Conservation (phyloP, 2,113 vertebrate genomes). For the Sceloporus undulatus region DNA sequence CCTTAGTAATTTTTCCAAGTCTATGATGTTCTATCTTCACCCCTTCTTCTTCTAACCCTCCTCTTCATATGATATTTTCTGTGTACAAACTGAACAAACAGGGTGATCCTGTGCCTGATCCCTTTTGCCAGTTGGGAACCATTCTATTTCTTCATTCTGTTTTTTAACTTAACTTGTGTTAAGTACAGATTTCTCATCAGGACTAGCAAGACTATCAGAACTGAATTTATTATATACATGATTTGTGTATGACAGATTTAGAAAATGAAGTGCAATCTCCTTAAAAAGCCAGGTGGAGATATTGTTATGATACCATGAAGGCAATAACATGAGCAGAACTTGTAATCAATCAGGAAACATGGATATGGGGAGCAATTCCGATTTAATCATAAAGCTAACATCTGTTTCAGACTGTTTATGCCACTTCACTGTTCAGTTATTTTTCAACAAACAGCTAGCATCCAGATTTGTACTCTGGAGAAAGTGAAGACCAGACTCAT, state of each 20-base stretch:
- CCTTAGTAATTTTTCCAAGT: too few species aligned
- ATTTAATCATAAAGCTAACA: background rate
- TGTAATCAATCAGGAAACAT: conserved; percentile 15
- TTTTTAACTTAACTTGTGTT: too few species aligned
- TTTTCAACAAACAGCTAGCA: background rate
- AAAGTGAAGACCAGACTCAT: background rate
- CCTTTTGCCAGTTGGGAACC: too few species aligned
- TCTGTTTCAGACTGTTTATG: background rate
- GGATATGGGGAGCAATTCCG: background rate
- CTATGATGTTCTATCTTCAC: too few species aligned
- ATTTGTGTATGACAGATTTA: background rate
- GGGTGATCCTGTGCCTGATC: too few species aligned
- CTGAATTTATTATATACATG: background rate
- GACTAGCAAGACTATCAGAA: background rate
- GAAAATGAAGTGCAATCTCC: background rate
- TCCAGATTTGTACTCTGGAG: too few species aligned
- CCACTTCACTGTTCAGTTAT: background rate
- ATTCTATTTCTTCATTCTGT: too few species aligned
- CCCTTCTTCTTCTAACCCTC: too few species aligned
- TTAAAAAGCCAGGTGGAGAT: background rate
- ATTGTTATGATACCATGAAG: background rate
- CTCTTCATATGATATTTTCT: too few species aligned
- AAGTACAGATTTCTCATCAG: too few species aligned
- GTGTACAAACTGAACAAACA: too few species aligned
- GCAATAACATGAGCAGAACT: conserved; percentile 1